Conservation (phyloP, 2,797 vertebrate genomes). For the Lepilemur ruficaudatus region DNA sequence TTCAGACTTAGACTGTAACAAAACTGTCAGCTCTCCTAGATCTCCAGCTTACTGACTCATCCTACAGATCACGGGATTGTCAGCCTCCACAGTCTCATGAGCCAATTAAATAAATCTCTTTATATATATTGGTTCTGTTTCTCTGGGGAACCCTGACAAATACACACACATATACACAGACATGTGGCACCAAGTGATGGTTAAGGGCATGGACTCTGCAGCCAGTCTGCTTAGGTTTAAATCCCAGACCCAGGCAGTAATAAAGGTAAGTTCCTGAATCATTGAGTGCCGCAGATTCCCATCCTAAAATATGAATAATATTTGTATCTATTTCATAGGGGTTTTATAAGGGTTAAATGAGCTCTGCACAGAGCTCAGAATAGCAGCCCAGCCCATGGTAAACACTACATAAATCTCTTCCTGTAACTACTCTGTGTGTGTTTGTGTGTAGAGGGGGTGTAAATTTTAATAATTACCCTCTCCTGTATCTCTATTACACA, state of each 20-base stretch:
- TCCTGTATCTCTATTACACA: neutral
- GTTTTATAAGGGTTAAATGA: neutral
- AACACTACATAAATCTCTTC: neutral
- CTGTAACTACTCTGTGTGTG: neutral
- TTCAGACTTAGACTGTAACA: neutral
- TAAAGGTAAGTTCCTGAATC: neutral
- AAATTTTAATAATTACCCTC: neutral
- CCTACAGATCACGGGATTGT: neutral
- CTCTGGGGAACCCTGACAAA: neutral
- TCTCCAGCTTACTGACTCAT: neutral
- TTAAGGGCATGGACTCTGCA: neutral
- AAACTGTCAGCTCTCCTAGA: too few species aligned
- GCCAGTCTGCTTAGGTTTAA: neutral
- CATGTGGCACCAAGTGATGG: neutral
- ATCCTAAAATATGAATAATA: neutral
- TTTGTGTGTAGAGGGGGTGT: neutral
- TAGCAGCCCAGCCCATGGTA: neutral
- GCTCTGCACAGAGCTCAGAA: neutral
- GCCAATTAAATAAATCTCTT: neutral
- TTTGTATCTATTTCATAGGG: neutral
- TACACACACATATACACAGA: neutral
- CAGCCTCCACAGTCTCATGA: neutral
- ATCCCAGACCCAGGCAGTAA: neutral
- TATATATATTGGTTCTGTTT: neutral
- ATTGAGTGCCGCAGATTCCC: neutral